phyloP scores from a whole-genome alignment of 1,140 invertebrate genomes.

The Cydia pomonella region DNA sequence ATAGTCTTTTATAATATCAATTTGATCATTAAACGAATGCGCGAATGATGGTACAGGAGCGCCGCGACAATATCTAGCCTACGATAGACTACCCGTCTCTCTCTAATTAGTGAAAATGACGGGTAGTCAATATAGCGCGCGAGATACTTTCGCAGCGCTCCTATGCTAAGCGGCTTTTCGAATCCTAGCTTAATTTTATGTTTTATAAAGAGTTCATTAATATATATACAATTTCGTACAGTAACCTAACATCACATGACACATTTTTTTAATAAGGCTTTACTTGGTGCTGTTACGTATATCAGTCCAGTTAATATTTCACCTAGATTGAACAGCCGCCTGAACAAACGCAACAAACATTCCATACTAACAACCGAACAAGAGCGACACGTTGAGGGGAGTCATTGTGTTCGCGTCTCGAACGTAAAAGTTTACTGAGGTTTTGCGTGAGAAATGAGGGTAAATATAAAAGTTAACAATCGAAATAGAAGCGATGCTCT shows the following conservation, averaged over 20 bases:
- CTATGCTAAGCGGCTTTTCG: too few relatives aligned
- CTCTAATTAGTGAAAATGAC: too few relatives aligned
- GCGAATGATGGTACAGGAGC: not conserved
- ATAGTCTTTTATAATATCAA: not conserved
- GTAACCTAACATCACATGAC: too few relatives aligned
- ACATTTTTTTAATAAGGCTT: not conserved
- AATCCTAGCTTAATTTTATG: too few relatives aligned
- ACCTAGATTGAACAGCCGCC: conserved; percentile 46
- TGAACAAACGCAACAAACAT: conserved; percentile 68
- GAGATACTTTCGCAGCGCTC: too few relatives aligned
- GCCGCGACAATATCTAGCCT: too few relatives aligned
- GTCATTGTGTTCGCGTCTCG: conserved; percentile 4
- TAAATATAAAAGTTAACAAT: not conserved
- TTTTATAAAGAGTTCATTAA: too few relatives aligned
- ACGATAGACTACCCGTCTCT: too few relatives aligned
- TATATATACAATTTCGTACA: too few relatives aligned
- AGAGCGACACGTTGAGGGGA: conserved; percentile 9
- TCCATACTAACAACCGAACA: conserved; percentile 54
- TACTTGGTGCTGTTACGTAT: not conserved
- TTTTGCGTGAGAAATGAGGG: conserved; percentile 16
- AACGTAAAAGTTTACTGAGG: conserved; percentile 8
- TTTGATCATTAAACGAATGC: not conserved
- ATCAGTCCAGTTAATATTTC: not conserved
- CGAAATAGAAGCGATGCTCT: not conserved
- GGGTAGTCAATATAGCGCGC: too few relatives aligned